Percentiles rank a stretch among this genome's conserved stretches.
These are phyloP conservation scores for Drosophila sturtevanti DNA, from an alignment of 1,140 invertebrate genomes.

Conservation along the genomic window DNA sequence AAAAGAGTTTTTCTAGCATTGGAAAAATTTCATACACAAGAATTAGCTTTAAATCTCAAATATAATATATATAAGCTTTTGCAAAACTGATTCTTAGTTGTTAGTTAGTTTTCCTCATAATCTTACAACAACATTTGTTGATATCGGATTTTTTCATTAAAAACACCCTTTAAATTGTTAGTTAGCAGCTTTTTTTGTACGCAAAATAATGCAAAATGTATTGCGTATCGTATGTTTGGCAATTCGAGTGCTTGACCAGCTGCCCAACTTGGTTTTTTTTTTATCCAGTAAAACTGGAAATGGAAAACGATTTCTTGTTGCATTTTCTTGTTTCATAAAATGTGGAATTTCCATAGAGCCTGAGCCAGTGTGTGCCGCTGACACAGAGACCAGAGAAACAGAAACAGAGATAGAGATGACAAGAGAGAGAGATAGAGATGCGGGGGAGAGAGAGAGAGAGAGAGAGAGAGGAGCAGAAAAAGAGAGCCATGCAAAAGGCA, in stretches of 20 bases:
- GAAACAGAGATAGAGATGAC: not conserved
- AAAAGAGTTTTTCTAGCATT: too few relatives aligned
- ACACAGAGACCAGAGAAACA: constrained; percentile 39
- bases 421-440: not conserved
- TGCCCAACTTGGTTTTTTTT: constrained; percentile 48
- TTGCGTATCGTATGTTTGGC: constrained; percentile 21
- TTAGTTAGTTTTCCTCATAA: too few relatives aligned
- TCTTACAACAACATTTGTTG: not conserved
- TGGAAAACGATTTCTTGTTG: constrained; percentile 61
- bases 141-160: not conserved
- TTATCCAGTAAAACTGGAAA: constrained; percentile 67
- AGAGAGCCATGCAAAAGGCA: constrained; percentile 5
- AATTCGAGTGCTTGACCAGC: constrained; percentile 45
- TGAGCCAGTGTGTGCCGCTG: constrained; percentile 39
- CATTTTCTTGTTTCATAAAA: constrained; percentile 68
- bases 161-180: too few relatives aligned
- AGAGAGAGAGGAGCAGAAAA: not conserved
- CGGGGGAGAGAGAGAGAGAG: not conserved
- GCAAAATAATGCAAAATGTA: not conserved
- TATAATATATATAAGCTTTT: too few relatives aligned
- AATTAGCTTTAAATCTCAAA: too few relatives aligned
- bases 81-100: too few relatives aligned
- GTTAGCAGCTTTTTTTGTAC: not conserved
- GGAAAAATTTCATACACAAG: too few relatives aligned
- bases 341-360: constrained; percentile 69